Evolutionary conservation across 2,113 vertebrate genomes (phyloP), one percentile per base, ranked within the genome.

Genomic region (Motacilla tschutschensis): DNA sequence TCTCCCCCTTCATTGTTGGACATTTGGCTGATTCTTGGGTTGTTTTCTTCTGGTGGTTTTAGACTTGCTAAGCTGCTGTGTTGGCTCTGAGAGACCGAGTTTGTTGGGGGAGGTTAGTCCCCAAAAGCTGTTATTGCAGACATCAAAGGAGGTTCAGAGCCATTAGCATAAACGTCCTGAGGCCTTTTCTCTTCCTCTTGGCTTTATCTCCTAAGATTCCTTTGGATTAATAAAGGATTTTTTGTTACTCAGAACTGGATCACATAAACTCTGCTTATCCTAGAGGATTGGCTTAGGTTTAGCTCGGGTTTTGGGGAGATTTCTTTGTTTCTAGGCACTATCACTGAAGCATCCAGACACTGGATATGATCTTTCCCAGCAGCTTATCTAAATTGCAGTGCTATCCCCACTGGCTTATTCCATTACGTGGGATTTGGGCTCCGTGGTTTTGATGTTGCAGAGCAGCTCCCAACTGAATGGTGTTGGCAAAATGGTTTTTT

Each of bases 151-250:
- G 44, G 13, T 79, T 60, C 51, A 25, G 38, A 57, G 60, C 57
- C 62, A 71, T 91, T 90, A 87, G 63, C 81, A 57, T 90, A 79
- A 64, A 63, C 4, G 57, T 79, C 92, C 75, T 17, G 57, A 58
- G 80, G 65, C 51, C 3, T 75, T 55, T 73, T 70, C 76, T 85
- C 71, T 89, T 90, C 75, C 16, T 93, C 72, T 86, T 84, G 72
- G 60, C 84, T 89, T 85, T 79, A 82, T 91, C 84, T 92, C 75
- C 40, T 55, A 50, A 79, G 89, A 93, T 88, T 93, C 79, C 60
- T 85, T 70, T 63, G 75, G 87, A 35, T 94, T 94, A 87, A 59
- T 83, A 59, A 67, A 54, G 69, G 76, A 41, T 71, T 72, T 94
- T 53, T 88, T 90, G 70, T 79, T 60, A 55, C 62, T 91, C 53